Conservation (phyloP, 2,797 vertebrate genomes). For the Ambastaia sidthimunki region DNA sequence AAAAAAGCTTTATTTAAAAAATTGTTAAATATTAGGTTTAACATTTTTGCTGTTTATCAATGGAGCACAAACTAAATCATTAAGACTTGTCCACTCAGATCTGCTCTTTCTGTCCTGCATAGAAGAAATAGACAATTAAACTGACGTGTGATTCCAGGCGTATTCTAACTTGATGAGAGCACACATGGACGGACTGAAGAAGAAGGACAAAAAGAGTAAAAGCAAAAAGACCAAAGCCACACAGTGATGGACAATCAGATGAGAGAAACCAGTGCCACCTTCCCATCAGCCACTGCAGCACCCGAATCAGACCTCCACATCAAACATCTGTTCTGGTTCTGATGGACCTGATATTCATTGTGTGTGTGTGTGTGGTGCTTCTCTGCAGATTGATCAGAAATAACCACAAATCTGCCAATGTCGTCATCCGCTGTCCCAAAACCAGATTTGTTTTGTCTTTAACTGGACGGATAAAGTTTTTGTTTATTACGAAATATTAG, state of each 20-base stretch:
- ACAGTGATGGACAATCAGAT: constrained; percentile 73
- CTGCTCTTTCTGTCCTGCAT: too few relatives aligned
- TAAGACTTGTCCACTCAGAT: too few relatives aligned
- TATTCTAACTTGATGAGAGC: constrained; percentile 96
- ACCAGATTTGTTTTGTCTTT: background rate
- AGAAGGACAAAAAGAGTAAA: constrained; percentile 99
- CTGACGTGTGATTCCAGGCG: constrained; percentile 76
- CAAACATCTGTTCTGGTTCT: background rate
- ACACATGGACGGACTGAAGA: constrained; percentile 99
- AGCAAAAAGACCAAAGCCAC: constrained; percentile 97
- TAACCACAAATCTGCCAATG: background rate
- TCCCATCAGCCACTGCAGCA: constrained; percentile 23
- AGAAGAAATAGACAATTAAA: too few relatives aligned
- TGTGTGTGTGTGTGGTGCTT: background rate
- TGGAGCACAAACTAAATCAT: too few relatives aligned
- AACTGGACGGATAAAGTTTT: background rate
- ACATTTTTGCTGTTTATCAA: too few relatives aligned
- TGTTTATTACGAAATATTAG: background rate
- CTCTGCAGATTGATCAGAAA: background rate
- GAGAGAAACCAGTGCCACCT: constrained; percentile 53
- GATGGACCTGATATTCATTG: background rate
- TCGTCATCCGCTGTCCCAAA: background rate
- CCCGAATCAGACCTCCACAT: background rate
- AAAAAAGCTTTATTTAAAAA: too few relatives aligned
- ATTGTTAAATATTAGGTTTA: too few relatives aligned